Percentiles rank a stretch among this genome's conserved stretches.
Evolutionary conservation across 2,797 vertebrate species (phyloP).

Genomic region (Tolypeutes matacus): DNA sequence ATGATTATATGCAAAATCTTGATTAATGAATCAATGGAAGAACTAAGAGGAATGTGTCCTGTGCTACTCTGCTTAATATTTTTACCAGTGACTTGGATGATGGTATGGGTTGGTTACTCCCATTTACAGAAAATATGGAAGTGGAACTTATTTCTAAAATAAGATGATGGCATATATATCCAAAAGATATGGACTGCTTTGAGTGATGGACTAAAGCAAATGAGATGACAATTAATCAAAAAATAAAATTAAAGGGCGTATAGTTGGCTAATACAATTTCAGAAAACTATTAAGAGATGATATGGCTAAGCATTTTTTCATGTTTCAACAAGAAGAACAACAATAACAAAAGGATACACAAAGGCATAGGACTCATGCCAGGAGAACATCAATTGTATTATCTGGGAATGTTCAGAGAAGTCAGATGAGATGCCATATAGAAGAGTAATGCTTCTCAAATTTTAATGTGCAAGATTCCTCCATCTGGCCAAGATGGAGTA

Average conservation of each 20-base stretch:
- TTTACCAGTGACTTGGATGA: background rate
- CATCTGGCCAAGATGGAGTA: background rate
- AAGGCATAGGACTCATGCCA: background rate
- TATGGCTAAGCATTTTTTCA: background rate
- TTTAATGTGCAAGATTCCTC: background rate
- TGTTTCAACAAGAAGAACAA: background rate
- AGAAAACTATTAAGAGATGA: background rate
- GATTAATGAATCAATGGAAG: background rate
- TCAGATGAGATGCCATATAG: background rate
- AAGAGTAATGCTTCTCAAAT: background rate
- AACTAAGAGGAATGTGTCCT: background rate
- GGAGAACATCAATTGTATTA: background rate
- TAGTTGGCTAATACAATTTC: background rate
- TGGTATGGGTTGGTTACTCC: background rate
- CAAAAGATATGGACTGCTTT: background rate
- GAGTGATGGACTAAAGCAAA: background rate
- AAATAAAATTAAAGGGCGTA: background rate
- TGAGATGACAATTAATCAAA: background rate
- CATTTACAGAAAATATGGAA: background rate
- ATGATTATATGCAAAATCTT: background rate
- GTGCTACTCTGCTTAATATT: background rate
- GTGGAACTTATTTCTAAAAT: conserved; percentile 14
- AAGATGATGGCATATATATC: background rate
- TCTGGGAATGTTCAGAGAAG: background rate
- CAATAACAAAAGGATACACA: background rate